phyloP scores from a whole-genome alignment of 2,113 vertebrate genomes.

The Columba livia region DNA sequence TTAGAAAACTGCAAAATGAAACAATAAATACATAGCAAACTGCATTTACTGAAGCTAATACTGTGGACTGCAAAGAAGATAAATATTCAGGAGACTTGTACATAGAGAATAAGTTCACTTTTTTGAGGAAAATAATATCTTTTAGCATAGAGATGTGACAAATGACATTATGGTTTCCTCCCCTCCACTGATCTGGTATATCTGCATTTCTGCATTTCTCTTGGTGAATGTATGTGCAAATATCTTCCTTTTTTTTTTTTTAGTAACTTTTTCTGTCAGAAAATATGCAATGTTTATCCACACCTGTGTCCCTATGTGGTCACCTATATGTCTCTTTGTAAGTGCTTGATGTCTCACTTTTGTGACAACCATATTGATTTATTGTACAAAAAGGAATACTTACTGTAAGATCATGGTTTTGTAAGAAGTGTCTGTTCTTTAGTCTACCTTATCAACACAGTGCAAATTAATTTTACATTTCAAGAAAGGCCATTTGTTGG shows the following conservation, averaged over 20 bases:
- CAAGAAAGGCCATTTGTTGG: background rate
- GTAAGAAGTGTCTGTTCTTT: background rate
- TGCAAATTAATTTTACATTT: constrained; percentile 1
- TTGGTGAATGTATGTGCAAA: background rate
- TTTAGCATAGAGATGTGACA: background rate
- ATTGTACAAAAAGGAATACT: background rate
- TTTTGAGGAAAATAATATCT: background rate
- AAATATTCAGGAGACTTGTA: background rate
- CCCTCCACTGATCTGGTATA: background rate
- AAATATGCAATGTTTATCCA: background rate
- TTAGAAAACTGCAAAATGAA: background rate
- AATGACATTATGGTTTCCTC: background rate
- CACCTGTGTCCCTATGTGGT: background rate
- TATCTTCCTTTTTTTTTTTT: background rate
- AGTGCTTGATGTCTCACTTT: background rate
- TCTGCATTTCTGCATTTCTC: background rate
- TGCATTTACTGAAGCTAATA: background rate
- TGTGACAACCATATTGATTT: background rate
- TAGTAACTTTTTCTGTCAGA: background rate
- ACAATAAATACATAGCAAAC: constrained; percentile 30
- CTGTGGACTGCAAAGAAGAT: constrained; percentile 20
- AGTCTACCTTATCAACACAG: background rate
- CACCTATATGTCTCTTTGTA: background rate
- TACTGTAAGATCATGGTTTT: background rate
- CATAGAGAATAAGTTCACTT: background rate